A percentile compares a stretch with the other conserved stretches of the same genome.
These are phyloP conservation scores for Misgurnus mizolepis DNA, from an alignment of 2,113 vertebrate genomes.

Conservation along the genomic window DNA sequence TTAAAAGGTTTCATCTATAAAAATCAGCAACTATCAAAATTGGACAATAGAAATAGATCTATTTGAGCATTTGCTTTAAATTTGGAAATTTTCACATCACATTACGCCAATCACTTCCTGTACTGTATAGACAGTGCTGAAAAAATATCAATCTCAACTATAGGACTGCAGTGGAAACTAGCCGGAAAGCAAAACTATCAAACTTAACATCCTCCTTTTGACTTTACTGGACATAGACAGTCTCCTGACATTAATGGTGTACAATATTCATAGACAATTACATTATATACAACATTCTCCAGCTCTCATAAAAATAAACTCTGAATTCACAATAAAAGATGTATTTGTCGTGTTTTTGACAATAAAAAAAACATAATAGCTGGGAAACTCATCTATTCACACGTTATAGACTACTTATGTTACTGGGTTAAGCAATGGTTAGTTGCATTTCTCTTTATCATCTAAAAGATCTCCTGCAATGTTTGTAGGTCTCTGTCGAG, in stretches of 20 bases:
- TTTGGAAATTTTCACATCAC: not conserved
- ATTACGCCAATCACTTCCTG: not conserved
- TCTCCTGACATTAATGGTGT: not conserved
- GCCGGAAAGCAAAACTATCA: slow-evolving; percentile 1
- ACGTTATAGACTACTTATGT: no score
- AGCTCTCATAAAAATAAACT: slow-evolving; percentile 37
- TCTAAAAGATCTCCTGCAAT: not conserved
- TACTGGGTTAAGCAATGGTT: no score
- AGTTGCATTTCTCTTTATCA: no score
- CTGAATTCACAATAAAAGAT: slow-evolving; percentile 36
- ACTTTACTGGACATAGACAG: slow-evolving; percentile 23
- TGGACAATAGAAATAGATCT: not conserved
- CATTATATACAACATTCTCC: slow-evolving; percentile 47
- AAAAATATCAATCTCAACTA: not conserved
- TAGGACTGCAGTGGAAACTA: slow-evolving; percentile 6
- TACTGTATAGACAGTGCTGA: not conserved
- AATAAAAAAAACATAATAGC: slow-evolving; percentile 18
- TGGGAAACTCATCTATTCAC: not conserved
- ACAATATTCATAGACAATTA: slow-evolving; percentile 27
- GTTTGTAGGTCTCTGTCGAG: not conserved
- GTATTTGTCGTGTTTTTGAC: slow-evolving; percentile 17
- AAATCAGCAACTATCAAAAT: not conserved
- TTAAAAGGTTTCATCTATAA: not conserved
- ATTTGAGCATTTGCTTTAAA: not conserved
- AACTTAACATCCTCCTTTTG: not conserved